Conservation (phyloP, 2,113 vertebrate species). For the Oryzias curvinotus region DNA sequence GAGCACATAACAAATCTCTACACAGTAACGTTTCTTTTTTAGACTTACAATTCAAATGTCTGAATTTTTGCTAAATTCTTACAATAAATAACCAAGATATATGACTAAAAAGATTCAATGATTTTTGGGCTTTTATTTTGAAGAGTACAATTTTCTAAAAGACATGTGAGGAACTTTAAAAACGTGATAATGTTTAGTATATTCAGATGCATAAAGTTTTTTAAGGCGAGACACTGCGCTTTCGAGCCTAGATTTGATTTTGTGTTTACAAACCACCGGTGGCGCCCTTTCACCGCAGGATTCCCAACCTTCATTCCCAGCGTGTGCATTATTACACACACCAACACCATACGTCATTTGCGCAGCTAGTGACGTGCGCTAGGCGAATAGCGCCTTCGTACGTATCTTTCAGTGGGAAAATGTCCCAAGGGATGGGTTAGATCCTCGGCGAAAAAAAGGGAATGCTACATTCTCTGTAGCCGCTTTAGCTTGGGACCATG, state of each 20-base stretch:
- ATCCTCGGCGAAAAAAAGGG: conserved; percentile 22
- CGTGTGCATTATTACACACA: conserved; percentile 47
- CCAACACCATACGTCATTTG: conserved; percentile 17
- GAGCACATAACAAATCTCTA: no score
- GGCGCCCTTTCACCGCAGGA: conserved; percentile 58
- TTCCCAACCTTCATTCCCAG: conserved; percentile 3
- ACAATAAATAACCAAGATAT: no score
- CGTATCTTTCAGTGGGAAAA: conserved; percentile 44
- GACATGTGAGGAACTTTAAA: no score
- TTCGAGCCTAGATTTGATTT: neutral
- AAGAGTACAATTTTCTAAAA: no score
- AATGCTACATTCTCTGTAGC: conserved; percentile 37
- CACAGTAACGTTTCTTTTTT: no score
- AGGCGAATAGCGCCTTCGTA: conserved; percentile 37
- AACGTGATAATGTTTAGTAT: no score
- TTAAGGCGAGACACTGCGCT: no score
- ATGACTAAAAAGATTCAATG: no score
- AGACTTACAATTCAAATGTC: no score
- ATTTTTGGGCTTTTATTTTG: no score
- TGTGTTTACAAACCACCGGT: conserved; percentile 60
- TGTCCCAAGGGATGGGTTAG: conserved; percentile 57
- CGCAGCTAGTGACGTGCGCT: conserved; percentile 40
- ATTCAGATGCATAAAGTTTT: no score
- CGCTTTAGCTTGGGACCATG: conserved; percentile 12
- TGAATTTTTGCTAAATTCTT: no score